Percentiles rank a stretch among this genome's conserved stretches.
Evolutionary conservation across 2,113 vertebrate species (phyloP).

Genomic region (Paradoxurus hermaphroditus): DNA sequence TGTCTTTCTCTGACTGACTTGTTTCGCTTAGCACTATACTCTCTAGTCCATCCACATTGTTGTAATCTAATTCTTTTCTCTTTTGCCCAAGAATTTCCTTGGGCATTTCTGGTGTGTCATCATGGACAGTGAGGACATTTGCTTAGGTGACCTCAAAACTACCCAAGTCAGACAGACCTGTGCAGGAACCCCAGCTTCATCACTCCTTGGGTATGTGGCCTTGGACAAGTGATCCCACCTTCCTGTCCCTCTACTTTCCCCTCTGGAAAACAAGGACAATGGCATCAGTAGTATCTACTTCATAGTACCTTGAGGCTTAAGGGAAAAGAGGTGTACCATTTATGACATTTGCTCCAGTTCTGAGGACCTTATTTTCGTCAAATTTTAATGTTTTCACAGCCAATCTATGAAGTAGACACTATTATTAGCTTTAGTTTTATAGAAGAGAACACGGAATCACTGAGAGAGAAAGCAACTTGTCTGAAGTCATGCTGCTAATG

Average conservation of each 20-base stretch:
- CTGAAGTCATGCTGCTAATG: constrained; percentile 11
- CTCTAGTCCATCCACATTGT: not conserved
- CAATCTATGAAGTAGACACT: constrained; percentile 9
- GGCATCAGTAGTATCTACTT: not conserved
- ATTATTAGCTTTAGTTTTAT: not conserved
- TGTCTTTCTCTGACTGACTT: not conserved
- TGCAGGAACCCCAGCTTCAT: not conserved
- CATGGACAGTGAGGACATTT: not conserved
- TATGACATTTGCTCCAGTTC: not conserved
- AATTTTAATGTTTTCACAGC: constrained; percentile 24
- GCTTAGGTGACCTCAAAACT: not conserved
- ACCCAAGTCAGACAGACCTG: not conserved
- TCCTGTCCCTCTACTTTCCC: not conserved
- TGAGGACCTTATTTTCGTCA: not conserved
- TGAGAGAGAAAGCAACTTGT: not conserved
- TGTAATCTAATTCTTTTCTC: not conserved
- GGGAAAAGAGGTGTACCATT: not conserved
- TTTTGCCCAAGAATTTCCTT: constrained; percentile 27
- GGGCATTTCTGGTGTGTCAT: constrained; percentile 12
- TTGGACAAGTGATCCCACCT: not conserved
- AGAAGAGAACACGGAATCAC: not conserved
- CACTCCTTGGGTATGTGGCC: not conserved
- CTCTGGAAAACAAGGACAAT: not conserved
- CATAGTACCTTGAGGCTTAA: not conserved
- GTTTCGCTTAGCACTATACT: not conserved